Conservation (phyloP, 2,797 vertebrate genomes). For the Aplochiton taeniatus region DNA sequence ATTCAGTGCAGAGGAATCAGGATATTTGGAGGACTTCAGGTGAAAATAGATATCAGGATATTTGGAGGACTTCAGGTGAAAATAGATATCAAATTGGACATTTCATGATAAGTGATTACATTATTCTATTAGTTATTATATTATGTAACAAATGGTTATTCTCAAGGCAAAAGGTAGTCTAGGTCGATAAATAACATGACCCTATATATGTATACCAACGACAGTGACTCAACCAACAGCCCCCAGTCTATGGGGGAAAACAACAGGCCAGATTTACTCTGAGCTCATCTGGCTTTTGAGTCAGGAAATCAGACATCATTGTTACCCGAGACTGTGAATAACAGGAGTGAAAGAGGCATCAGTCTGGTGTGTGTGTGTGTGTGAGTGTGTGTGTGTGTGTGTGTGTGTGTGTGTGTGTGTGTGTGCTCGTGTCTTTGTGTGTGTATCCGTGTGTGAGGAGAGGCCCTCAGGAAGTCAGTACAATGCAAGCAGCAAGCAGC, state of each 20-base stretch:
- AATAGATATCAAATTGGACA: too few species aligned
- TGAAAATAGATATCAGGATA: neutral
- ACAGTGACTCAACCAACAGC: neutral
- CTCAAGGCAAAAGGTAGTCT: too few species aligned
- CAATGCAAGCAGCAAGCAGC: too few species aligned
- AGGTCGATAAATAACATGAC: too few species aligned
- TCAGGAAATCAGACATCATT: constrained; percentile 51
- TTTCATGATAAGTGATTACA: too few species aligned
- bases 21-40: neutral
- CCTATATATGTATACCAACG: too few species aligned
- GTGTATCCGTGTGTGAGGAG: constrained; percentile 44
- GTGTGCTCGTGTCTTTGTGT: neutral
- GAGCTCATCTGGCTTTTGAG: constrained; percentile 6
- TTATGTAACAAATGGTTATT: too few species aligned
- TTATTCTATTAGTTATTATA: too few species aligned
- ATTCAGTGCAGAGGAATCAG: neutral
- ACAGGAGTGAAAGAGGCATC: constrained; percentile 34
- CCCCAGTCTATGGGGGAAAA: constrained; percentile 3
- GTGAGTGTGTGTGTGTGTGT: constrained; percentile 12
- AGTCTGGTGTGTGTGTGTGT: constrained; percentile 13
- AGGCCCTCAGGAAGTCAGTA: constrained; percentile 57
- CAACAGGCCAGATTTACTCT: neutral
- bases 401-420: neutral
- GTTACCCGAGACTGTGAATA: constrained; percentile 53
- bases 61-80: neutral